A percentile compares a stretch with the other conserved stretches of the same genome.
phyloP scores from a whole-genome alignment of 2,888 invertebrate species.

The Caenorhabditis doughertyi region DNA sequence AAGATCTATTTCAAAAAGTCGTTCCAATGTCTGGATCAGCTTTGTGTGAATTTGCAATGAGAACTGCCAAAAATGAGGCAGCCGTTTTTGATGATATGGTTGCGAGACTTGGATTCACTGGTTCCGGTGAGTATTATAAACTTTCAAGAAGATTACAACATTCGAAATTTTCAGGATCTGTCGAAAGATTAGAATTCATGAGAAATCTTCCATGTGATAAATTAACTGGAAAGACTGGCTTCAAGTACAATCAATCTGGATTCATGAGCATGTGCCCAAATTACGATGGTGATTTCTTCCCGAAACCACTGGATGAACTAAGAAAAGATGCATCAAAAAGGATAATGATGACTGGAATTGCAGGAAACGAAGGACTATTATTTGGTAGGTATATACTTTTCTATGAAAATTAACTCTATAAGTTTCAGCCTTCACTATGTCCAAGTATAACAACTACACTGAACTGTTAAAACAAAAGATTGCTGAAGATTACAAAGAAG shows the following conservation, averaged over 20 bases:
- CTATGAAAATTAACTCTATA: neutral
- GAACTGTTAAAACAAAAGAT: constrained; percentile 25
- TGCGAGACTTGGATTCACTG: constrained; percentile 57
- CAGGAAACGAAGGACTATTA: constrained; percentile 69
- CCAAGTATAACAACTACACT: neutral
- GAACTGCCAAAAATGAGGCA: constrained; percentile 56
- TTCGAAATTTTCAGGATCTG: constrained; percentile 12
- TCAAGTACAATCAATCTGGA: constrained; percentile 27
- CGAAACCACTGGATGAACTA: constrained; percentile 66
- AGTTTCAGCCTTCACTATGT: constrained; percentile 17
- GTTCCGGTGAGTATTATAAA: constrained; percentile 15
- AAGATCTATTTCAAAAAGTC: constrained; percentile 72
- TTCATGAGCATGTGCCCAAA: constrained; percentile 33
- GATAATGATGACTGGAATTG: constrained; percentile 65
- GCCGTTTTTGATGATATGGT: constrained; percentile 58
- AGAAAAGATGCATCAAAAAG: constrained; percentile 67
- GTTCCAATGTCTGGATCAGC: constrained; percentile 75
- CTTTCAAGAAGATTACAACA: neutral
- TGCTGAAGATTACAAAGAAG: constrained; percentile 39
- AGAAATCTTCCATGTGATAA: constrained; percentile 24
- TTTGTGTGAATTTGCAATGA: constrained; percentile 65
- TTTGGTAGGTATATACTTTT: constrained; percentile 5
- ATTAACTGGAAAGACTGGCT: constrained; percentile 14
- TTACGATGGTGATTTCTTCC: constrained; percentile 75
- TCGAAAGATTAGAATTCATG: constrained; percentile 34